phyloP scores from a whole-genome alignment of 2,113 vertebrate genomes.

The Cichladusa arquata region DNA sequence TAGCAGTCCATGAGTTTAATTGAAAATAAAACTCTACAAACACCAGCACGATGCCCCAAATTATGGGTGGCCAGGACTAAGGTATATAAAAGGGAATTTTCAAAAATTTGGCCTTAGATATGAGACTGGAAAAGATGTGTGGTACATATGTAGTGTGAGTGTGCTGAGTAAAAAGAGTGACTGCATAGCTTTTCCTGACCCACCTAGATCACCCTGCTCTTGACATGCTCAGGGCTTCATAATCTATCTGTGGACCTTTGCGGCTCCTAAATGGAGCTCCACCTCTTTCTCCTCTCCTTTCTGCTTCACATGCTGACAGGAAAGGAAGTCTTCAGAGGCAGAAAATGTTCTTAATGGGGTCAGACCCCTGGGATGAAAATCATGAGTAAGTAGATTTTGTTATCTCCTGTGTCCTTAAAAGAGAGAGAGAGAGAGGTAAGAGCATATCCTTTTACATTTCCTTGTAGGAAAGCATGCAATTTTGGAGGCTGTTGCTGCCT shows the following conservation, averaged over 20 bases:
- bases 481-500: neutral
- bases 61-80: neutral
- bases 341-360: neutral
- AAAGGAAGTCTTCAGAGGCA: neutral
- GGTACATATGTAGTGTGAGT: neutral
- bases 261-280: neutral
- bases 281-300: neutral
- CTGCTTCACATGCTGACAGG: neutral
- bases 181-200: neutral
- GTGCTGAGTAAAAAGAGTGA: neutral
- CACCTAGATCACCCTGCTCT: accelerated
- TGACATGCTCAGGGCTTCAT: neutral
- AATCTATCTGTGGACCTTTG: neutral
- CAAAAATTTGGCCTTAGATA: neutral
- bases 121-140: neutral
- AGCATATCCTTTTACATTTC: neutral
- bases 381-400: neutral
- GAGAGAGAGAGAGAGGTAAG: neutral
- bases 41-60: accelerated
- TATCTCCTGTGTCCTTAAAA: neutral
- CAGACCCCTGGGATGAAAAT: neutral
- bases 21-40: neutral
- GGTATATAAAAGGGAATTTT: neutral
- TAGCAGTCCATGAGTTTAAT: neutral
- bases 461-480: accelerated